A percentile compares a stretch with the other conserved stretches of the same genome.
These are phyloP conservation scores for Tenodera sinensis DNA, from an alignment of 2,888 invertebrate genomes.

Conservation along the genomic window DNA sequence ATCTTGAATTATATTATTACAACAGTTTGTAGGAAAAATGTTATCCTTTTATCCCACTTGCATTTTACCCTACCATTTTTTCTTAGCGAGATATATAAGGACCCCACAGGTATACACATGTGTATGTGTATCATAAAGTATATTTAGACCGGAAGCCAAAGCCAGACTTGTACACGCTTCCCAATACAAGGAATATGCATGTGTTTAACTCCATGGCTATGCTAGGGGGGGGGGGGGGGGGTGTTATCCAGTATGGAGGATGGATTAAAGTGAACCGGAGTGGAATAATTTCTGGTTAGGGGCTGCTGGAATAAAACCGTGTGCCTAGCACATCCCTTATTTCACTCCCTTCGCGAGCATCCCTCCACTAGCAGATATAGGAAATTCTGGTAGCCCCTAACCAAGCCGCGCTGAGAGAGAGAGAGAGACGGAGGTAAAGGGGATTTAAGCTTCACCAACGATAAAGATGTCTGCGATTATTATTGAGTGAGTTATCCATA, in stretches of 20 bases:
- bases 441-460: slow-evolving; percentile 18
- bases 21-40: background rate
- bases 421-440: background rate
- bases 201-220: background rate
- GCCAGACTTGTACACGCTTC: background rate
- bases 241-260: background rate
- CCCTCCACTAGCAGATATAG: background rate
- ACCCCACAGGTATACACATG: background rate
- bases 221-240: background rate
- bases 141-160: background rate
- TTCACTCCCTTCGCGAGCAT: background rate
- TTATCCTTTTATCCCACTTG: background rate
- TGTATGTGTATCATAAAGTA: background rate
- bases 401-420: background rate
- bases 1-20: background rate
- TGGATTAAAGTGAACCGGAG: slow-evolving; percentile 16
- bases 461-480: slow-evolving; percentile 24
- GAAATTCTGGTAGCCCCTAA: background rate
- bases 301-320: background rate
- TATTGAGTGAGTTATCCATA: slow-evolving; percentile 25
- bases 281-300: slow-evolving; percentile 27
- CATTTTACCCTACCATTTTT: background rate
- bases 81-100: background rate
- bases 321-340: background rate
- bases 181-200: background rate